A percentile compares a stretch with the other conserved stretches of the same genome.
Conservation (phyloP, 2,888 invertebrate species). For the Tetragnatha montana region DNA sequence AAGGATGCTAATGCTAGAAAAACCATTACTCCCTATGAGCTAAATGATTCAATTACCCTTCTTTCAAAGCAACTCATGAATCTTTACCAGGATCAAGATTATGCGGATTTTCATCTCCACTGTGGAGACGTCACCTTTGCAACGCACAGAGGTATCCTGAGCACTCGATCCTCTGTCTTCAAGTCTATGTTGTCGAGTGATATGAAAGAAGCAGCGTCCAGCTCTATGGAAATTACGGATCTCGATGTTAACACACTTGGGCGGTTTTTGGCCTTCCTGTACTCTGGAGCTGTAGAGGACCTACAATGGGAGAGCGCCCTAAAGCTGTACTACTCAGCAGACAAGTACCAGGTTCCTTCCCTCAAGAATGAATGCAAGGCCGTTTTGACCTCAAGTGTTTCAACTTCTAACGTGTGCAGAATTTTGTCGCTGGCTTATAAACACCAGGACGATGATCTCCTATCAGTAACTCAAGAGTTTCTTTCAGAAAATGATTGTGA, state of each 20-base stretch:
- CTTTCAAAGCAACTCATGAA: too few species aligned
- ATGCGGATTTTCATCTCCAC: too few species aligned
- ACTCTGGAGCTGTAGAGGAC: constrained; percentile 1
- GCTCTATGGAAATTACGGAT: constrained; percentile 6
- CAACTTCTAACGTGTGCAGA: background rate
- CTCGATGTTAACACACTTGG: background rate
- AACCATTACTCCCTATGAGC: too few species aligned
- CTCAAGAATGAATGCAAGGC: constrained; percentile 17
- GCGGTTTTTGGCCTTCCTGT: background rate
- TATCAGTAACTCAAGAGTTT: background rate
- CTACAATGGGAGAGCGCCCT: background rate
- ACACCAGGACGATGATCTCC: constrained; percentile 5
- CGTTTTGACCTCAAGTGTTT: background rate
- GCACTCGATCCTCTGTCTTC: constrained; percentile 1
- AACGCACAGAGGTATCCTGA: background rate
- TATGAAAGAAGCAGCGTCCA: background rate
- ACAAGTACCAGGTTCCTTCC: constrained; percentile 9
- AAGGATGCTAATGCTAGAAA: too few species aligned
- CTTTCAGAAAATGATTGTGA: background rate
- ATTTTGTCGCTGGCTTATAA: background rate
- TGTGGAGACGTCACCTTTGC: background rate
- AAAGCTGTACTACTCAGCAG: constrained; percentile 7
- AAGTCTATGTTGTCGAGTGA: background rate
- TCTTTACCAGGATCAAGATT: too few species aligned
- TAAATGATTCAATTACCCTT: too few species aligned